These are phyloP conservation scores for Caenorhabditis auriculariae DNA, from an alignment of 2,888 invertebrate genomes.

Conservation along the genomic window DNA sequence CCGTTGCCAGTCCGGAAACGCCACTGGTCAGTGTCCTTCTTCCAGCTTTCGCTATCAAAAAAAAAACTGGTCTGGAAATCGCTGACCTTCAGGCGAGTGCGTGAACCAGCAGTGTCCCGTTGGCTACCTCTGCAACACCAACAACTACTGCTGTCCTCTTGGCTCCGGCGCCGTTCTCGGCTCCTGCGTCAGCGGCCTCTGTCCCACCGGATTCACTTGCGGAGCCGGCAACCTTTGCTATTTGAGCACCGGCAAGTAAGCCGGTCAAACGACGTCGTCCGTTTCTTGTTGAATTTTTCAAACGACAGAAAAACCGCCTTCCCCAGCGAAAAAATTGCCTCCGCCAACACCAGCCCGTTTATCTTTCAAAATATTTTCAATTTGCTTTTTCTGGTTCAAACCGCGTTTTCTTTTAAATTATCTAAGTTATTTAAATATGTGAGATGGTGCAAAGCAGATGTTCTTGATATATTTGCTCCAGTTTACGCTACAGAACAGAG, in stretches of 20 bases:
- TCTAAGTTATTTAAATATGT: too few relatives aligned
- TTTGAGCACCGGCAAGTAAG: slow-evolving; percentile 45
- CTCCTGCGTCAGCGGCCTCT: slow-evolving; percentile 47
- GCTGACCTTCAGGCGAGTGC: slow-evolving; percentile 46
- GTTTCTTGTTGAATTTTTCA: slow-evolving; percentile 12
- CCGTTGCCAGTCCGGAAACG: slow-evolving; percentile 58
- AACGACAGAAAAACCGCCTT: too few relatives aligned
- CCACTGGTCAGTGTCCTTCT: slow-evolving; percentile 29
- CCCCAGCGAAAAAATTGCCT: slow-evolving; percentile 31
- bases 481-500: too few relatives aligned
- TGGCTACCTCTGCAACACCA: slow-evolving; percentile 61
- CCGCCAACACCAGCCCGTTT: not conserved
- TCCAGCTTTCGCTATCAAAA: not conserved
- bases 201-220: slow-evolving; percentile 59
- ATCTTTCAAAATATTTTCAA: not conserved
- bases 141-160: slow-evolving; percentile 60
- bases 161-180: slow-evolving; percentile 52
- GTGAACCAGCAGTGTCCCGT: slow-evolving; percentile 58
- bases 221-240: slow-evolving; percentile 63
- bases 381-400: too few relatives aligned
- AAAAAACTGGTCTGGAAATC: not conserved
- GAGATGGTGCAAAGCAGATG: too few relatives aligned
- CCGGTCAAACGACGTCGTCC: not conserved
- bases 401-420: too few relatives aligned
- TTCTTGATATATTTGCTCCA: too few relatives aligned